Conservation (phyloP, 2,113 vertebrate species). For the Pterocles gutturalis region DNA sequence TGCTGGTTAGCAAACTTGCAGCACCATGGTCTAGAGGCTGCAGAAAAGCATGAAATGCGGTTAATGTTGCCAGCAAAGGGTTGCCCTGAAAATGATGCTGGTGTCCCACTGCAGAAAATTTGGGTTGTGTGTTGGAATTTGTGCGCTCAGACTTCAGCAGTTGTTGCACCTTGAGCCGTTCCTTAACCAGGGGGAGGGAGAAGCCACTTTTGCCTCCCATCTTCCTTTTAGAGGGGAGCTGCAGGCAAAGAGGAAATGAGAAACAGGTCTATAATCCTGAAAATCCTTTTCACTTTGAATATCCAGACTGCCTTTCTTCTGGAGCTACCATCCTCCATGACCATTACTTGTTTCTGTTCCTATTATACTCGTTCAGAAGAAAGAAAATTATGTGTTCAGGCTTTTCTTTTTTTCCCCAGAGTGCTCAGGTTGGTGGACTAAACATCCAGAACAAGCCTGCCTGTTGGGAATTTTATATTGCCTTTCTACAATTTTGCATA, state of each 20-base stretch:
- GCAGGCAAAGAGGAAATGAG: neutral
- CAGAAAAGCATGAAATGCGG: neutral
- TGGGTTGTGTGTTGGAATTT: neutral
- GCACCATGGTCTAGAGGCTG: neutral
- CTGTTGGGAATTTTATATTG: neutral
- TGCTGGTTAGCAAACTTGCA: neutral
- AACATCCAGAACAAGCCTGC: neutral
- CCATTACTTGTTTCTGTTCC: neutral
- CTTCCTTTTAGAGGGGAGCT: neutral
- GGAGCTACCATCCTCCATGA: neutral
- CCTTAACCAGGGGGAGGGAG: neutral
- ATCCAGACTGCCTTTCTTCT: neutral
- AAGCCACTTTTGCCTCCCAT: neutral
- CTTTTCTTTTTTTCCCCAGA: neutral
- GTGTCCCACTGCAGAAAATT: neutral
- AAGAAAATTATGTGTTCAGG: neutral
- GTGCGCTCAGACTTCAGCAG: neutral
- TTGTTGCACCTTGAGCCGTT: neutral
- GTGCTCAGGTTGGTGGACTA: neutral
- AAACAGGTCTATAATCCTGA: neutral
- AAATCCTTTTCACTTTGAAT: neutral
- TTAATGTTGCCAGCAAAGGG: neutral
- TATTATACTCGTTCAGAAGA: neutral
- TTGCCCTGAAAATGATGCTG: neutral
- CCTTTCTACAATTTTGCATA: neutral